Evolutionary conservation across 2,797 vertebrate species (phyloP), one percentile per base, ranked within the genome.

Genomic region (Girardinus metallicus): DNA sequence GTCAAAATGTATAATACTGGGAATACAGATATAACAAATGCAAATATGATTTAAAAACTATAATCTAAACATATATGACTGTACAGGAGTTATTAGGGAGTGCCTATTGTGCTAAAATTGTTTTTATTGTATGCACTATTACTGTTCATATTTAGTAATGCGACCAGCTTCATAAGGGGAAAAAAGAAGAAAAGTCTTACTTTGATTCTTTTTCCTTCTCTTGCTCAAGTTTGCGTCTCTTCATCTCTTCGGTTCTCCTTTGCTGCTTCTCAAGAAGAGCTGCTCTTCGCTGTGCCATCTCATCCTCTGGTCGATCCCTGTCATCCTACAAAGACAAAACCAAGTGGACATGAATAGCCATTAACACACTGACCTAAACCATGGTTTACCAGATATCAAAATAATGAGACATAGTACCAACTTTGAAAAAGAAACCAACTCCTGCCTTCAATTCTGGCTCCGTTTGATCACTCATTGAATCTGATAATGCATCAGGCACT

Each of bases 341-440:
- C 23, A 75, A 1, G 81, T 62, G 53, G 13, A 66, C 5, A 18
- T 26, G 44, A 77, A 34, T 18, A 39, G 13, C 0, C 10, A 62
- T 64, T 16, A 79, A 73, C 66, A 0, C 0, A 43, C 3, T 18
- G 9, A 44, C 66, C 7, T 29, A 62, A 62, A 41, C 43, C 11
- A 3, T 11, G 0, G 46, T 26, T 49, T 85, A 53, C 31, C 12
- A n/a, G 29, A 64, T 36, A 23, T 1, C 73, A 5, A 13, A 23
- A 79, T 9, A 47, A 70, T 15, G 29, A 53, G 44, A 47, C 57
- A 73, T 0, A 74, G 47, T 41, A 64, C 92, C 77, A 68, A 97
- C 97, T 96, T 97, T 99, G 76, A 97, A 99, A 93, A 97, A 98
- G 94, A 98, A 99, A 4, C 97, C 97, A 31, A 97, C 87, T 4